phyloP scores from a whole-genome alignment of 23 tunicate genomes.

The Oikopleura albicans region DNA sequence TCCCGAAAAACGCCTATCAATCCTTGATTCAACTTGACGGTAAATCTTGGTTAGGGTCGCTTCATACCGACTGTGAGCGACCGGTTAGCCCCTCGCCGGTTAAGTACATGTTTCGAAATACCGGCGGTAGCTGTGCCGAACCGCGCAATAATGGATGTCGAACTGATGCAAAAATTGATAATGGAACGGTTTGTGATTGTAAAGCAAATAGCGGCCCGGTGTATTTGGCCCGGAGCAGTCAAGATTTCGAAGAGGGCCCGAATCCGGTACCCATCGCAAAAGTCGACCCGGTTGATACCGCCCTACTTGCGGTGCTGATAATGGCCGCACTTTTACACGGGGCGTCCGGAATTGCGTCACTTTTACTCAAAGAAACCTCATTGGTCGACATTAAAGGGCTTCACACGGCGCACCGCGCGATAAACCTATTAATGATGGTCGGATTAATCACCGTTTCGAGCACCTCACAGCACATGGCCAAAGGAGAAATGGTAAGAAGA shows the following conservation, averaged over 20 bases:
- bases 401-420: background rate
- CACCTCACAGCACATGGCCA: background rate
- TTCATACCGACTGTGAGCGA: slow-evolving; percentile 6
- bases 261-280: background rate
- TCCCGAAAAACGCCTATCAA: background rate
- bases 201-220: background rate
- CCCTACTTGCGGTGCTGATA: background rate
- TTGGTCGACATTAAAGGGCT: background rate
- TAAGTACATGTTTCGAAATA: background rate
- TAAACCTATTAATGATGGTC: background rate
- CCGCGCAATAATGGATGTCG: background rate
- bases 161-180: background rate
- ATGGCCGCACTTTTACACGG: background rate
- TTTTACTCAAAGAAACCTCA: background rate
- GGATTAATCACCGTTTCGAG: background rate
- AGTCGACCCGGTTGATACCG: background rate
- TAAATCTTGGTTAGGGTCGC: background rate
- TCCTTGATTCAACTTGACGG: background rate
- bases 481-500: background rate
- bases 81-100: background rate
- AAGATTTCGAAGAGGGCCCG: background rate
- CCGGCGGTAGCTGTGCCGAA: background rate
- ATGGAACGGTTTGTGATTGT: background rate
- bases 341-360: background rate
- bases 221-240: background rate